These are phyloP conservation scores for Leptodactylus fallax DNA, from an alignment of 2,797 vertebrate species.

Conservation along the genomic window DNA sequence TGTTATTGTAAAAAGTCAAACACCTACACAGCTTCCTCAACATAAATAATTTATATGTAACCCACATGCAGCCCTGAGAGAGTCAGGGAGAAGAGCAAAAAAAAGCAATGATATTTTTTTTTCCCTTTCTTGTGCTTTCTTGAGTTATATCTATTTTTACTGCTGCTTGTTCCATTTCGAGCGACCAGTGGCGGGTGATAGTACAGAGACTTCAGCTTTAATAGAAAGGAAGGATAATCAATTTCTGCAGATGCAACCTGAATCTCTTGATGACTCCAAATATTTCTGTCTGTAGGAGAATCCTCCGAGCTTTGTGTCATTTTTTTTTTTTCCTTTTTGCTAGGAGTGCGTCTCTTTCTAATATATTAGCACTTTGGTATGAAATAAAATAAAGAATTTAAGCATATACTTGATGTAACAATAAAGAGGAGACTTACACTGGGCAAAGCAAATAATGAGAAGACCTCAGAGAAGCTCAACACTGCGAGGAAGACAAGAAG, in stretches of 20 bases:
- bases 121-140: slow-evolving; percentile 43
- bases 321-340: neutral
- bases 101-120: slow-evolving; percentile 56
- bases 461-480: neutral
- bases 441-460: neutral
- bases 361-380: neutral
- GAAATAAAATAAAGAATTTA: neutral
- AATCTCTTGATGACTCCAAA: slow-evolving; percentile 47
- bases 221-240: slow-evolving; percentile 60
- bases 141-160: slow-evolving; percentile 62
- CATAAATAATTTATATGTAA: slow-evolving; percentile 65
- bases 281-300: neutral
- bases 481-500: neutral
- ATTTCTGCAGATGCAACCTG: slow-evolving; percentile 52
- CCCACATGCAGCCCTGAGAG: slow-evolving; percentile 60
- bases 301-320: slow-evolving; percentile 6
- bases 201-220: slow-evolving; percentile 56
- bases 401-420: neutral
- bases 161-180: slow-evolving; percentile 51
- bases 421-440: neutral
- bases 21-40: slow-evolving; percentile 59
- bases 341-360: neutral
- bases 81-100: slow-evolving; percentile 27
- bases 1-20: slow-evolving; percentile 60
- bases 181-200: slow-evolving; percentile 23